phyloP scores from a whole-genome alignment of 2,113 vertebrate genomes.

The Bostrychus sinensis region DNA sequence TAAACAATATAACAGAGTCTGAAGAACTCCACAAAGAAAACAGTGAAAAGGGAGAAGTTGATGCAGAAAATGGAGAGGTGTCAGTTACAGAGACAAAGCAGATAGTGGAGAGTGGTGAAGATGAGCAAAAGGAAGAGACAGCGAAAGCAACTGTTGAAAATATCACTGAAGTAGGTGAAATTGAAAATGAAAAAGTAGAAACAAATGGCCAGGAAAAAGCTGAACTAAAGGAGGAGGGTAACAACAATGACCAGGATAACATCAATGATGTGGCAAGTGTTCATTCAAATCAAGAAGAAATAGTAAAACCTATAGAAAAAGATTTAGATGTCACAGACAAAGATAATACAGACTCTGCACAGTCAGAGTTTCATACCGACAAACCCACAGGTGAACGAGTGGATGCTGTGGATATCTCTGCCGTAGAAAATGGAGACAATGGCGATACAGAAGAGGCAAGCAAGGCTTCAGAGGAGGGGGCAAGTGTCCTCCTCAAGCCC shows the following conservation, averaged over 20 bases:
- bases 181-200: not conserved
- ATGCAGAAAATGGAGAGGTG: conserved; percentile 61
- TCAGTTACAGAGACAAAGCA: conserved; percentile 10
- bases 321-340: not conserved
- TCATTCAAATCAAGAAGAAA: conserved; percentile 14
- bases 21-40: not conserved
- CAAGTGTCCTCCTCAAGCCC: conserved; percentile 60
- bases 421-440: conserved; percentile 30
- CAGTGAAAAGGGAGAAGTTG: conserved; percentile 27
- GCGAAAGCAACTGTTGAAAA: conserved; percentile 15
- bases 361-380: not conserved
- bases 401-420: not conserved
- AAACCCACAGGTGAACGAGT: conserved; percentile 4
- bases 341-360: not conserved
- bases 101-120: not conserved
- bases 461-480: conserved; percentile 65
- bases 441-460: conserved; percentile 51
- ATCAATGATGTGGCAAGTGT: not conserved
- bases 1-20: not conserved
- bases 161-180: not conserved
- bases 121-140: conserved; percentile 19
- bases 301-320: not conserved
- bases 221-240: conserved; percentile 20
- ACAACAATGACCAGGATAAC: not conserved
- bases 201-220: conserved; percentile 8